Base-by-base conservation (phyloP, 1,140 invertebrate species). In the Aphaenogaster rudis region DNA sequence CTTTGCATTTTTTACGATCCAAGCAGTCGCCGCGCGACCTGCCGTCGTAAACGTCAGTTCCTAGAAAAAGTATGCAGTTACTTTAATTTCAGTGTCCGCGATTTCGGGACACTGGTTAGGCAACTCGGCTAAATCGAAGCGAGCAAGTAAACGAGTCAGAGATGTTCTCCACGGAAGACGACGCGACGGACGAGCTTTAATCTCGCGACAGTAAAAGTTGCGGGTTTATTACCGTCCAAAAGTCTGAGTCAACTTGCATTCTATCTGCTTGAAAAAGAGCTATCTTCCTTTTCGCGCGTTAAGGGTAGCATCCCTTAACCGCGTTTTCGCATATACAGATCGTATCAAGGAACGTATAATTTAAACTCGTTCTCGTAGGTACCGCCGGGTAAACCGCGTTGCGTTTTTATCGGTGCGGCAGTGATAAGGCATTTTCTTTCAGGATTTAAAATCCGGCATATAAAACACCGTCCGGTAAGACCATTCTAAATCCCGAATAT, bases 171-270 rank as follows among this genome's bases (percentile, higher is more conserved):
- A 33, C 48, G 13, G 64, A 59, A 85, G 77, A 39, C 66, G 63
- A 52, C 45, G 82, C 48, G 13, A 28, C 77, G 61, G 9, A 28
- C 45, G 17, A 17, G 52, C 67, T 85, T 90, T 90, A 90, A 90
- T 90, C 88, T 80, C 86, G 57, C 59, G 72, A 52, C 59, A 63
- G 71, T 82, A 54, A 28, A 28, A 82, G 52, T 86, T 48, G 82
- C 71, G 63, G 28, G 59, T 90, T 90, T 88, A 90, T 90, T 80
- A 69, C 87, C 72, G 42, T 86, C 48, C 45, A 39, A 86, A 89
- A 74, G 81, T 89, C 72, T 63, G 71, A 88, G 59, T 86, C 85
- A 88, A 89, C 74, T 63, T 33, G 71, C 72, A 42, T 63, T 69
- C 69, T 71, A 64, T 86, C 67, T 15, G 48, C n/a, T 15, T 67